Evolutionary conservation across 2,113 vertebrate species (phyloP).

Genomic region (Mobula birostris): DNA sequence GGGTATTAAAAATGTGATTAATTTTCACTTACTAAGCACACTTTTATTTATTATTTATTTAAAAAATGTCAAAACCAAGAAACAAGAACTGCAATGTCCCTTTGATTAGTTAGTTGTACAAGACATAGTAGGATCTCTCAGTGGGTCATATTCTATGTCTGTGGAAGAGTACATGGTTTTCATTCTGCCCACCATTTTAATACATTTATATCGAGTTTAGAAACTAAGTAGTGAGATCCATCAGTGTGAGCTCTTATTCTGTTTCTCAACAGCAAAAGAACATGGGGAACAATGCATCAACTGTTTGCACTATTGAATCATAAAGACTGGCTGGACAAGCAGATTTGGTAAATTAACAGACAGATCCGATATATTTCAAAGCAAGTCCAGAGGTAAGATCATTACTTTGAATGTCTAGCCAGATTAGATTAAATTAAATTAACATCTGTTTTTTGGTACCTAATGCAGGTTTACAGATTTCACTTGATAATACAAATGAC

Average conservation of each 20-base stretch:
- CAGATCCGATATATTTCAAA: neutral
- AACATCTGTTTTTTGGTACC: neutral
- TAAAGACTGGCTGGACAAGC: neutral
- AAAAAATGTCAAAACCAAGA: neutral
- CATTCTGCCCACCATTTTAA: neutral
- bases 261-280: neutral
- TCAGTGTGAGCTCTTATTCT: neutral
- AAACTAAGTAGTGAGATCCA: neutral
- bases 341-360: conserved; percentile 5
- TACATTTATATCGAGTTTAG: neutral
- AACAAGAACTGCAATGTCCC: neutral
- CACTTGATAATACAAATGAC: neutral
- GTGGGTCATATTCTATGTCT: neutral
- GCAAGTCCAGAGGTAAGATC: neutral
- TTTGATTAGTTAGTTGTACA: neutral
- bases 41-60: neutral
- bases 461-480: conserved; percentile 5
- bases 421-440: conserved; percentile 22
- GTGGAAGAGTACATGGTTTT: neutral
- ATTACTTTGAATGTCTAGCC: conserved; percentile 26
- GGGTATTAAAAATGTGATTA: neutral
- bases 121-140: neutral
- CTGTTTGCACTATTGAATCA: neutral
- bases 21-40: neutral
- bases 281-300: neutral